Percentiles rank a stretch among this genome's conserved stretches.
Evolutionary conservation across 2,797 vertebrate species (phyloP).

Genomic region (Threskiornis aethiopicus): DNA sequence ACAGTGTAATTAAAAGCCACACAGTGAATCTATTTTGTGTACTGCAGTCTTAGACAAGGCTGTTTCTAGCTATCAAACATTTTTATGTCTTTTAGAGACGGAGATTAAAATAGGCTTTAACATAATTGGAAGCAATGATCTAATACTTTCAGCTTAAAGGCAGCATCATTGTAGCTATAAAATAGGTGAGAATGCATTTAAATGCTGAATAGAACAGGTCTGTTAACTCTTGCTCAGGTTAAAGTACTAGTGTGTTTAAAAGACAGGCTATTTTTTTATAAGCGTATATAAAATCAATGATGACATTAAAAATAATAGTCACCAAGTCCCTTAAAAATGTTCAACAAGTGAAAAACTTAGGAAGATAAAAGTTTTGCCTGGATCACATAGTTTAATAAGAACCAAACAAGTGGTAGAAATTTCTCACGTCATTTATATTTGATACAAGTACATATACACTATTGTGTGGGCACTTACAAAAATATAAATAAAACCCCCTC

Average conservation of each 20-base stretch:
- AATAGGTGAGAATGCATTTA: not conserved
- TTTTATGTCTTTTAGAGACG: conserved; percentile 32
- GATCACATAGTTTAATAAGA: not conserved
- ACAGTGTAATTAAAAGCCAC: conserved; percentile 24
- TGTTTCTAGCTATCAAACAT: conserved; percentile 35
- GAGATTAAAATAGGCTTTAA: conserved; percentile 45
- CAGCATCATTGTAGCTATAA: conserved; percentile 25
- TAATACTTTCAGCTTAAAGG: conserved; percentile 33
- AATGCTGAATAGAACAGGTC: not conserved
- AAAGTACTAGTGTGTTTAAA: not conserved
- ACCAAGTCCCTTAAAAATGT: not conserved
- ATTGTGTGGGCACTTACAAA: not conserved
- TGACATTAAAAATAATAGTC: not conserved
- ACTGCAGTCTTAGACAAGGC: not conserved
- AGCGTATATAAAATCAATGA: not conserved
- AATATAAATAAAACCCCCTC: not conserved
- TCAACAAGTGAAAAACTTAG: not conserved
- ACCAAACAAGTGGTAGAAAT: not conserved
- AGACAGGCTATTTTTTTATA: not conserved
- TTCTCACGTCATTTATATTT: not conserved
- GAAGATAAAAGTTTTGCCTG: not conserved
- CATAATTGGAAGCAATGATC: conserved; percentile 39
- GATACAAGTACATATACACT: not conserved
- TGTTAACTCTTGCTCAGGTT: not conserved
- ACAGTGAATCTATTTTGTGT: conserved; percentile 19